Base-by-base conservation (phyloP, 2,113 vertebrate species). In the Rhombomys opimus region DNA sequence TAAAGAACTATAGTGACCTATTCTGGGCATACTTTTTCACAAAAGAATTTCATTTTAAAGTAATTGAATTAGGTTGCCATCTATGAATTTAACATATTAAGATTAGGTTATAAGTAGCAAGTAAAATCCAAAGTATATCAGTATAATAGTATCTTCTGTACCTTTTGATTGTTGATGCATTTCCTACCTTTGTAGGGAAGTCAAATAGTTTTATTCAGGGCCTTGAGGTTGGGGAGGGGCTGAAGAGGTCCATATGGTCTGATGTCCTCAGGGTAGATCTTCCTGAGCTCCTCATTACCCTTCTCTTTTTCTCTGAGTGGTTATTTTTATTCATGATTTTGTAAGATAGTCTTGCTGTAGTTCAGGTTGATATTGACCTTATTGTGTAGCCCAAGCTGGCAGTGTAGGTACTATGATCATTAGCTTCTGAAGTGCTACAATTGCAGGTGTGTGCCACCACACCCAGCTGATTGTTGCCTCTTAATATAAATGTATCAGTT, bases 41-140 rank as follows among this genome's bases (percentile, higher is more conserved):
- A 92, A 93, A 73, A 95, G 61, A 89, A 78, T 91, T 78, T 94
- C 91, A 87, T 90, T 95, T 96, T 95, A 87, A 94, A 93, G 61
- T 96, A 93, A 91, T 89, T 97, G 68, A 95, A 77, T 77, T 91
- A 93, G 35, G 52, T 91, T 92, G 73, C 20, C 11, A 52, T 93
- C 41, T 76, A 80, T 88, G 80, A 59, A 67, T 27, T 81, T 63
- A 89, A 59, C 65, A 17, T 59, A 80, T 81, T 92, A 63, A 84
- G n/a, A 81, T 85, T 92, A 54, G 25, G 76, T 90, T 91, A 59
- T 32, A 86, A 75, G 50, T 95, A 91, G 50, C 70, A 94, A 82
- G n/a, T 95, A 90, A 94, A 90, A 90, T 90, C 35, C 25, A 87
- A 70, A 94, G 61, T 82, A 46, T 20, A 54, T 54, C 32, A 86